Base-by-base conservation (phyloP, 2,797 vertebrate genomes). In the Limnodromus scolopaceus region DNA sequence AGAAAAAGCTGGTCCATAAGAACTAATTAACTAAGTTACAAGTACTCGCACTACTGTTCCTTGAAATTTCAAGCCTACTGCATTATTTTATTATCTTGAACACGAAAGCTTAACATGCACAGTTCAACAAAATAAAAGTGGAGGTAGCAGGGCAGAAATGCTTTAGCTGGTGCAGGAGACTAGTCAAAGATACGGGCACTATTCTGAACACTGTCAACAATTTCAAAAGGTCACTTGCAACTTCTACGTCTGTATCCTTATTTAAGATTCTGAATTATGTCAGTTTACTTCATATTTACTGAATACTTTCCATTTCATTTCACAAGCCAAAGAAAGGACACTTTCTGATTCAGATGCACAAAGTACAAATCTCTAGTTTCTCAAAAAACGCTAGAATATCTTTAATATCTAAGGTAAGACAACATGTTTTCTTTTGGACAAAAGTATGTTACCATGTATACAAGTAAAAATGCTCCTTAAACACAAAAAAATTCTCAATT, bases 121-220 rank as follows among this genome's bases (percentile, higher is more conserved):
- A 84, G 38, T 72, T 86, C 23, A 93, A 88, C 49, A 80, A 51
- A 65, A 68, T 53, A 38, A 23, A 92, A 75, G 53, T 36, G 38
- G 46, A 86, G 83, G 85, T 85, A 96, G 94, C 92, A 93, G 85
- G 89, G 94, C 63, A 95, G 94, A 95, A 97, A 94, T 70, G 63
- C 32, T 81, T 84, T 75, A 64, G 41, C 46, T 81, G 61, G 45
- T 81, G 69, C 91, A 97, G 84, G 51, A 94, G 66, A 74, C 78
- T 69, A 92, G 23, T 65, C 82, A 94, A 75, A 87, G 25, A 78
- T 61, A 79, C 0, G 0, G 39, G 43, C 69, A 63, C 46, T 86
- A 76, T 45, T 86, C 54, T 63, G 17, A 89, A 87, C 20, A 94
- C 0, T 0, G 13, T 41, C 49, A 93, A n/a, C 53, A 76, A n/a